phyloP scores from a whole-genome alignment of 2,797 vertebrate genomes.

The Chaenodraco wilsoni region DNA sequence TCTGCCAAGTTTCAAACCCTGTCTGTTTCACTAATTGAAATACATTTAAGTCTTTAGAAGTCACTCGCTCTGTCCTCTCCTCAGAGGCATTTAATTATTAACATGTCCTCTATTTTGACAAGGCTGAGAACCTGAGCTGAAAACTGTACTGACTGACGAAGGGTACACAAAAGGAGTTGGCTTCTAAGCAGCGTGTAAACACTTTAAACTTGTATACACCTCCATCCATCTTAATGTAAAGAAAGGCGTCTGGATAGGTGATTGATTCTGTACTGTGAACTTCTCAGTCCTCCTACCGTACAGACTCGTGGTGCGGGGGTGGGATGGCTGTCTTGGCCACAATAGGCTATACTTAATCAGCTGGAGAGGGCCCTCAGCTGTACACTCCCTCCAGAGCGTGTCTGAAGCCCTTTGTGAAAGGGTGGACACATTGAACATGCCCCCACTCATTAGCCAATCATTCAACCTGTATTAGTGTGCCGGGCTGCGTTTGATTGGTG shows the following conservation, averaged over 20 bases:
- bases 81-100: slow-evolving; percentile 47
- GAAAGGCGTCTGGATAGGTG: slow-evolving; percentile 48
- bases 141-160: slow-evolving; percentile 23
- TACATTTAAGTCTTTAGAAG: slow-evolving; percentile 15
- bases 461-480: slow-evolving; percentile 53
- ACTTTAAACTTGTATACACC: slow-evolving; percentile 14
- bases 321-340: slow-evolving; percentile 39
- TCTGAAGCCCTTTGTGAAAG: slow-evolving; percentile 52
- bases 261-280: slow-evolving; percentile 61
- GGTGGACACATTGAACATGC: slow-evolving; percentile 64
- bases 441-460: slow-evolving; percentile 53
- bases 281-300: slow-evolving; percentile 37
- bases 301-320: slow-evolving; percentile 31
- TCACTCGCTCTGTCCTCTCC: slow-evolving; percentile 24
- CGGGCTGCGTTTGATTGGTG: slow-evolving; percentile 50
- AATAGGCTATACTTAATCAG: slow-evolving; percentile 72
- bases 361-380: slow-evolving; percentile 62
- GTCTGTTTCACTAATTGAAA: slow-evolving; percentile 26
- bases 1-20: background rate
- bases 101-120: slow-evolving; percentile 26
- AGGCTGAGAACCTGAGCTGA: slow-evolving; percentile 17
- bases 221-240: slow-evolving; percentile 51
- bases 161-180: background rate
- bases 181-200: slow-evolving; percentile 32
- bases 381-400: slow-evolving; percentile 32